Percentiles rank a stretch among this genome's conserved stretches.
Conservation (phyloP, 2,888 invertebrate genomes). For the Polyommatus icarus region DNA sequence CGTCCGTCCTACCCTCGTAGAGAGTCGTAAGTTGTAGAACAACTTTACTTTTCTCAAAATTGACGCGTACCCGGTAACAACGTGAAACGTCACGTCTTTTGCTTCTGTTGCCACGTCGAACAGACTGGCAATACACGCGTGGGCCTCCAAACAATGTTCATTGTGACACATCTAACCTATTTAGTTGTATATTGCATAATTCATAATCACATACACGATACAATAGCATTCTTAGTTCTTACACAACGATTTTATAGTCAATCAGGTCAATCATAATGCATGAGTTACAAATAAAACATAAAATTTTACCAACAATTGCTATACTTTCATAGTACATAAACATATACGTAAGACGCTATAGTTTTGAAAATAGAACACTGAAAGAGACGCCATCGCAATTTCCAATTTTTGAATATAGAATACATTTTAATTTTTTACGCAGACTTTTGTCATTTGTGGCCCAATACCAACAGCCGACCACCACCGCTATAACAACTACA, state of each 20-base stretch:
- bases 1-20: too few species aligned
- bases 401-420: neutral
- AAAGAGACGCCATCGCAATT: neutral
- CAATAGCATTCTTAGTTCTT: neutral
- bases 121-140: neutral
- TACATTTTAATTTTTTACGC: neutral
- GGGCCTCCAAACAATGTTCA: slow-evolving; percentile 3
- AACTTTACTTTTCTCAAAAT: too few species aligned
- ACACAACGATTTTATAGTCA: neutral
- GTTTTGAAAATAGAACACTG: neutral
- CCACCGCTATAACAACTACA: slow-evolving; percentile 34
- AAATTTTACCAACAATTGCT: neutral
- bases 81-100: too few species aligned
- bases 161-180: neutral
- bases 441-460: neutral
- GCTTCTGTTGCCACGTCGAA: too few species aligned
- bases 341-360: too few species aligned
- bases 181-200: slow-evolving; percentile 7
- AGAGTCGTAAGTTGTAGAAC: too few species aligned
- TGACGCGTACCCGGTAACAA: too few species aligned
- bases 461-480: slow-evolving; percentile 34
- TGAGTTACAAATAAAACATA: neutral
- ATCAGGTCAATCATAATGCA: neutral
- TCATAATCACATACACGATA: neutral
- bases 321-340: too few species aligned